Evolutionary conservation across 2,797 vertebrate genomes (phyloP).

Genomic region (Anableps anableps): DNA sequence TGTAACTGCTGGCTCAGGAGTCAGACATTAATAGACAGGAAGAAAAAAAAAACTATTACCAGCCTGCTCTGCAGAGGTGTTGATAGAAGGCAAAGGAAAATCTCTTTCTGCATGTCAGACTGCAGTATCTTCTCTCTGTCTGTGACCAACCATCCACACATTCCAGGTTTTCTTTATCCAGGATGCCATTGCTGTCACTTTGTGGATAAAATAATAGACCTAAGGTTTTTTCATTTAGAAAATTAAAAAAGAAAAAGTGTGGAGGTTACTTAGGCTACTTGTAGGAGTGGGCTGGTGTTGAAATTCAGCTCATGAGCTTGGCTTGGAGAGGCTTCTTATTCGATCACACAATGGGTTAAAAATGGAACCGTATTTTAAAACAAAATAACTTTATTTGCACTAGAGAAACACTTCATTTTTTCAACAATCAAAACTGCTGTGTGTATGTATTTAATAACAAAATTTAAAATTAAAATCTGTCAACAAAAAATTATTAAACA

Average conservation of each 20-base stretch:
- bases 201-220: constrained; percentile 34
- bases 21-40: constrained; percentile 76
- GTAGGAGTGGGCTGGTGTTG: too few relatives aligned
- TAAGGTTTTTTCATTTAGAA: constrained; percentile 51
- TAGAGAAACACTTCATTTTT: too few relatives aligned
- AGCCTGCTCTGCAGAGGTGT: constrained; percentile 59
- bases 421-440: too few relatives aligned
- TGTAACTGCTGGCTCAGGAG: constrained; percentile 71
- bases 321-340: too few relatives aligned
- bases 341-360: too few relatives aligned
- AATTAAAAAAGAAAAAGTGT: constrained; percentile 47
- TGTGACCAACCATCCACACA: constrained; percentile 43
- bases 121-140: constrained; percentile 34
- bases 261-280: constrained; percentile 51
- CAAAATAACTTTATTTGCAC: too few relatives aligned
- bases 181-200: constrained; percentile 60
- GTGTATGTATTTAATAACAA: too few relatives aligned
- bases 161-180: constrained; percentile 34
- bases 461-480: too few relatives aligned
- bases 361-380: too few relatives aligned
- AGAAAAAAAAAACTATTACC: constrained; percentile 70
- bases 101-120: constrained; percentile 52
- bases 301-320: too few relatives aligned
- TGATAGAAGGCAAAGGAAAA: constrained; percentile 60
- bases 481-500: too few relatives aligned